These are phyloP conservation scores for Xanthia icteritia DNA, from an alignment of 2,888 invertebrate species.

Conservation along the genomic window DNA sequence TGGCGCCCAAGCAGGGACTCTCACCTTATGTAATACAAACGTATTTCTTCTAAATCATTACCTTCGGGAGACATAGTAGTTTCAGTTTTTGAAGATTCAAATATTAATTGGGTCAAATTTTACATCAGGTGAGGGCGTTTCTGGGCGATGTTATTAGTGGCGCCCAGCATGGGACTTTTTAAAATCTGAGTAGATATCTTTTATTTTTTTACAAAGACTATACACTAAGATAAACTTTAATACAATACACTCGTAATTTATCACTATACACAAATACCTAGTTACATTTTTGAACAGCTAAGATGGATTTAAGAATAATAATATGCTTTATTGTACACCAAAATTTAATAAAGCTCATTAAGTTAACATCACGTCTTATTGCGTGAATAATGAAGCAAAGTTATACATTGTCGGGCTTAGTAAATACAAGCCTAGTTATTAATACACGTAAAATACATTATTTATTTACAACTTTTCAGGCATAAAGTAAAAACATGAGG, in stretches of 20 bases:
- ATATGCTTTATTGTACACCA: not conserved
- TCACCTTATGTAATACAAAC: slow-evolving; percentile 44
- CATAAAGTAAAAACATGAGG: not conserved
- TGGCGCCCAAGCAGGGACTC: slow-evolving; percentile 53
- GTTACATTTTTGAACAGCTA: not conserved
- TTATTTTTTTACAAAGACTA: no score
- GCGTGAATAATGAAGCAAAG: not conserved
- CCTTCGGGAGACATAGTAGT: slow-evolving; percentile 7
- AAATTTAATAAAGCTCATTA: not conserved
- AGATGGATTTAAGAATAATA: no score
- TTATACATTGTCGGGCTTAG: not conserved
- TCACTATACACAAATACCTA: no score
- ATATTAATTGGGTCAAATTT: not conserved
- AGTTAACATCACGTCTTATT: not conserved
- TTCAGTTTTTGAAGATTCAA: slow-evolving; percentile 34
- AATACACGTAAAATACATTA: not conserved
- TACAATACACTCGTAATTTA: no score
- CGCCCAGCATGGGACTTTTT: slow-evolving; percentile 45
- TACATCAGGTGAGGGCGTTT: not conserved
- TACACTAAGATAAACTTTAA: no score
- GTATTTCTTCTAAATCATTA: slow-evolving; percentile 15
- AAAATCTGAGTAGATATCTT: no score
- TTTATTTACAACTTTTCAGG: not conserved
- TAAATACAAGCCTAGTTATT: not conserved
- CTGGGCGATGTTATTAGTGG: slow-evolving; percentile 14